Base-by-base conservation (phyloP, 1,140 invertebrate species). In the Trachymyrmex septentrionalis region DNA sequence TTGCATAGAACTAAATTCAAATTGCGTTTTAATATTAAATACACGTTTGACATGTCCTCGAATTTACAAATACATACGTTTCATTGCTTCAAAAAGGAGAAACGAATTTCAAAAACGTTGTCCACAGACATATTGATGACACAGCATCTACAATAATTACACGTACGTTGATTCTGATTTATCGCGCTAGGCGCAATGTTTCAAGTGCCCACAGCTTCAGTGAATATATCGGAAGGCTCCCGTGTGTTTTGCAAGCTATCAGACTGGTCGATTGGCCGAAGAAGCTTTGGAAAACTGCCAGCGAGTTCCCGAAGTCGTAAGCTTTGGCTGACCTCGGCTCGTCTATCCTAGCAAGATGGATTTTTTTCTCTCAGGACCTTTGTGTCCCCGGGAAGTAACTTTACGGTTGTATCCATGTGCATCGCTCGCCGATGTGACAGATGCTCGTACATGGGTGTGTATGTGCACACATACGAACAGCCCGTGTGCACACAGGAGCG, bases 271-370 rank as follows among this genome's bases (percentile, higher is more conserved):
- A 88, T 87, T 88, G 72, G 48, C 84, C 88, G 77, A 81, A 86
- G 84, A 86, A 86, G 64, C 48, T 24, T 87, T 90, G 88, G 88
- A 90, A 87, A 67, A 55, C 2, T 57, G 88, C 88, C 88, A 90
- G 38, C 71, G 27, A 75, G 72, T 84, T 64, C 19, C 69, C 64
- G 53, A 87, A 80, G 66, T 55, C 53, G 85, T 77, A 71, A 90
- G 85, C 85, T 78, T 89, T 89, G 71, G 89, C 78, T 90, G 87
- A 90, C 85, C 90, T 87, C 87, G 75, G 78, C 87, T 76, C 77
- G 55, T 87, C 34, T 72, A 61, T 88, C 59, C 84, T 50, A 44
- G 55, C 64, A 75, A 90, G 87, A 88, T 86, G 80, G 85, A 91
- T 91, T 90, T 86, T 73, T 44, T 38, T 73, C 84, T 71, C 75